These are phyloP conservation scores for Aporophyla lueneburgensis DNA, from an alignment of 2,888 invertebrate species.

Conservation along the genomic window DNA sequence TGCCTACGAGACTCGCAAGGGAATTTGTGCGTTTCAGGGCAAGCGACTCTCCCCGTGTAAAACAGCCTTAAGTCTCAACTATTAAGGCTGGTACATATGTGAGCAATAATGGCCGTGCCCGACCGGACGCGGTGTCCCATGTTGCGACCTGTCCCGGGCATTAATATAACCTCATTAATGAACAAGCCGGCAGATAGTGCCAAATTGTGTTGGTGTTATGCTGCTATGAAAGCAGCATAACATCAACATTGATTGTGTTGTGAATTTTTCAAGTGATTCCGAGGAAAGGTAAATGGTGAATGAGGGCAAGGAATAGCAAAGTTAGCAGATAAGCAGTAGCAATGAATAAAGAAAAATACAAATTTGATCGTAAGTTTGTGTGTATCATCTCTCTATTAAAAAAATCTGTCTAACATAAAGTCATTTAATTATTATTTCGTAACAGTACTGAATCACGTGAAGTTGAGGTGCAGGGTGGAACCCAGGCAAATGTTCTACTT, in stretches of 20 bases:
- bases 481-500: too few relatives aligned
- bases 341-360: not conserved
- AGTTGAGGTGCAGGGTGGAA: too few relatives aligned
- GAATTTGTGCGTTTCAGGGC: not conserved
- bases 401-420: too few relatives aligned
- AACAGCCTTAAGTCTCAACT: not conserved
- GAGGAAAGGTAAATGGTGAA: not conserved
- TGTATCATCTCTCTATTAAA: not conserved
- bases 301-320: too few relatives aligned
- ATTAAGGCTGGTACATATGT: slow-evolving; percentile 46
- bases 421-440: too few relatives aligned
- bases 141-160: slow-evolving; percentile 36
- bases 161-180: slow-evolving; percentile 60
- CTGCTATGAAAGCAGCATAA: too few relatives aligned
- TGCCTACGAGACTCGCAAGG: not conserved
- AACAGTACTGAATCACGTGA: not conserved
- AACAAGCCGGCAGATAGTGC: slow-evolving; percentile 27
- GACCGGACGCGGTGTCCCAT: slow-evolving; percentile 13
- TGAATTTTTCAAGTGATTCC: not conserved
- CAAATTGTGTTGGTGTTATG: slow-evolving; percentile 4
- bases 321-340: too few relatives aligned
- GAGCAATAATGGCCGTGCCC: slow-evolving; percentile 36
- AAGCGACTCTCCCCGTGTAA: not conserved
- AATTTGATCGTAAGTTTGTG: not conserved
- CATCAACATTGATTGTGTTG: not conserved